Conservation (phyloP, 2,797 vertebrate species). For the Pipistrellus pipistrellus region DNA sequence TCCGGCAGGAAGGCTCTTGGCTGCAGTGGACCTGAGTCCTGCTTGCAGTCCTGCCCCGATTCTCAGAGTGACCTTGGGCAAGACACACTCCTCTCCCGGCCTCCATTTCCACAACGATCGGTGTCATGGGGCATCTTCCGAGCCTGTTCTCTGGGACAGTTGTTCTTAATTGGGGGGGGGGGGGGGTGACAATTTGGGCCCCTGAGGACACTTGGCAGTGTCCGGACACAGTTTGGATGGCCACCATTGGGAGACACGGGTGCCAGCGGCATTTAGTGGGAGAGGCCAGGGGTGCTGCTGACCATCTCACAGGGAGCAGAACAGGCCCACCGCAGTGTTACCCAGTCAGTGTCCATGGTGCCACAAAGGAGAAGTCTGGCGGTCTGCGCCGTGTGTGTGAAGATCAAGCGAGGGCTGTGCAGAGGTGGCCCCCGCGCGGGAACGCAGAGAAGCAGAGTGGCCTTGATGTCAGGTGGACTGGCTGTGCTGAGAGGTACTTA, state of each 20-base stretch:
- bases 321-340: neutral
- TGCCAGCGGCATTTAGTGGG: neutral
- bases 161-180: neutral
- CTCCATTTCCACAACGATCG: neutral
- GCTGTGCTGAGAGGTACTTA: conserved; percentile 53
- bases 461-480: neutral
- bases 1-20: conserved; percentile 22
- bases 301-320: accelerated
- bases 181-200: too few relatives aligned
- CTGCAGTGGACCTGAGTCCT: neutral
- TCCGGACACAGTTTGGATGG: neutral
- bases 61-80: neutral
- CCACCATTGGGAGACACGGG: neutral
- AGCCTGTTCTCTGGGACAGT: neutral
- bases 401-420: neutral
- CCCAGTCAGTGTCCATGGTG: neutral
- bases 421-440: neutral
- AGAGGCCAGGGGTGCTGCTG: neutral
- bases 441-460: neutral
- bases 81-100: neutral
- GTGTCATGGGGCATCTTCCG: neutral
- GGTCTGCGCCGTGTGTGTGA: neutral
- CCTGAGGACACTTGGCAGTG: neutral
- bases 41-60: neutral
- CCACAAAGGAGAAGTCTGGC: neutral